These are phyloP conservation scores for Dipus sagitta DNA, from an alignment of 2,797 vertebrate species.

Conservation along the genomic window DNA sequence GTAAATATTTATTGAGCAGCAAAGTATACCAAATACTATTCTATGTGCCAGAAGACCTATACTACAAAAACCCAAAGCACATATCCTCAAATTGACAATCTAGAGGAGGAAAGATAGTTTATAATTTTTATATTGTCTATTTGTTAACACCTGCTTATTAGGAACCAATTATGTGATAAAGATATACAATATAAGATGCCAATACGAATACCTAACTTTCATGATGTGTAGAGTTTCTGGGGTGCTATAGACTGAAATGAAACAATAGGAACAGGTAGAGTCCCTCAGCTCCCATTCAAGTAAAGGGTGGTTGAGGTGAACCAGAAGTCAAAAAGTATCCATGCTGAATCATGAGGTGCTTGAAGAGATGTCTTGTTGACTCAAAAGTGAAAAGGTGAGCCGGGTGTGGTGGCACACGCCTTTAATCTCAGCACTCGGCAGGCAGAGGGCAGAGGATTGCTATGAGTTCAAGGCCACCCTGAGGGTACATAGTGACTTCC, in stretches of 20 bases:
- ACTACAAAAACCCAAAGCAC: not conserved
- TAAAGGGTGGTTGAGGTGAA: not conserved
- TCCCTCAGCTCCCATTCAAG: not conserved
- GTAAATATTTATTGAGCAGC: not conserved
- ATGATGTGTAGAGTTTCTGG: not conserved
- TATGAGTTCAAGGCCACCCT: too few species aligned
- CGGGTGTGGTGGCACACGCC: too few species aligned
- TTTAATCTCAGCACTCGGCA: too few species aligned
- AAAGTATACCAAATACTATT: constrained; percentile 15
- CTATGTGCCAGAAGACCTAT: constrained; percentile 13
- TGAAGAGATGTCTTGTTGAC: not conserved
- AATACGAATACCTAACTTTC: accelerated
- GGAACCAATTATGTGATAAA: not conserved
- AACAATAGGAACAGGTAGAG: not conserved
- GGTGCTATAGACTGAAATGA: not conserved
- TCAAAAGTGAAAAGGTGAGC: not conserved
- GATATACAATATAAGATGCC: not conserved
- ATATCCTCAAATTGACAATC: not conserved
- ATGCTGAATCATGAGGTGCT: not conserved
- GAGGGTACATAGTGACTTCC: too few species aligned
- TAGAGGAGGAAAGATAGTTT: not conserved
- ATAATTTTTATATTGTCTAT: not conserved
- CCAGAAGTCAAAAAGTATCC: not conserved
- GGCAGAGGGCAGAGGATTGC: too few species aligned
- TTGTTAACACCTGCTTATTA: not conserved